Evolutionary conservation across 1,140 invertebrate species (phyloP), one percentile per base, ranked within the genome.

Genomic region (Carposina sasakii): DNA sequence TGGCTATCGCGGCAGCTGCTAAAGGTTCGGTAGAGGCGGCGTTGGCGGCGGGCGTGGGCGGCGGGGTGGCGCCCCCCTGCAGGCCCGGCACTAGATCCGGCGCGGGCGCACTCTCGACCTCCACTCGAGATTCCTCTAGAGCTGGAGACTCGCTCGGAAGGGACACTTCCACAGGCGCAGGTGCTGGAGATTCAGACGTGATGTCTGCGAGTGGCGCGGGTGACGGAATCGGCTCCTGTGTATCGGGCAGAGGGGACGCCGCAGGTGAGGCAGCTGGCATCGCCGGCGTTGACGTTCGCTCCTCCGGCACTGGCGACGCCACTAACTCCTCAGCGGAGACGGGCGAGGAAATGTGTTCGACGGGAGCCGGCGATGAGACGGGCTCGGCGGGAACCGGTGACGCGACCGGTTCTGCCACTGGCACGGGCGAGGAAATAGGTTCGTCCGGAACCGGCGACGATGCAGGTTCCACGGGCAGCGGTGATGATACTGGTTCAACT

Each of bases 71-170:
- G 12, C 63, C 63, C 5, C 60, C 60, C 41, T 57, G 68, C 28
- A 59, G 58, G 37, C 34, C 54, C 13, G 78, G 68, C n/a, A 79
- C 62, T 9, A 79, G 55, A 22, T 79, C 78, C 23, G 78, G 76
- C 6, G 78, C 57, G 13, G 76, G 71, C 9, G 63, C 67, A 17
- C 50, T 39, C 10, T 48, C 41, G n/a, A 60, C 57, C 34, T 23
- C 16, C 13, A 37, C 24, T 15, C 20, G 46, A 34, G 33, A 0
- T 19, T 15, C 22, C 12, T 39, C 34, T 12, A n/a, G 4, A 0
- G 40, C 16, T 4, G 34, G 20, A 13, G 47, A 37, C 34, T 48
- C 51, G 19, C 41, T 45, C 3, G 47, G 13, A 16, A 47, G 37
- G 16, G 21, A 26, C 10, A 37, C 34, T 15, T 31, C 8, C 15